Base-by-base conservation (phyloP, 92 coral and sea anemone genomes). In the Phenganax marumi region DNA sequence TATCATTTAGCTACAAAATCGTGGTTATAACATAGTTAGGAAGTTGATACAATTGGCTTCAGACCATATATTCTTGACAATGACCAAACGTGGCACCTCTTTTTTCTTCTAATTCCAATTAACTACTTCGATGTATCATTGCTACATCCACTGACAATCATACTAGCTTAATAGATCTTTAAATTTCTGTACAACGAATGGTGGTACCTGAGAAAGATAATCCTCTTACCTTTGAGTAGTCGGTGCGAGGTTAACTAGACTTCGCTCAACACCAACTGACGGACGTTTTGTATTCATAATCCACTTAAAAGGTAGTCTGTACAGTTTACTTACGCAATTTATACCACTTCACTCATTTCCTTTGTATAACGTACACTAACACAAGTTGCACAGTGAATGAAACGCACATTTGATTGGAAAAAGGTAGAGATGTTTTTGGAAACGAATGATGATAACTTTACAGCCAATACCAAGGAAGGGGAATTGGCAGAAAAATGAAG, bases 211-310 rank as follows among this genome's bases (percentile, higher is more conserved):
- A 66, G 72, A 25, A 11, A 33, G 7, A n/a, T 66, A 66, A 66
- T 66, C 72, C 49, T 25, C 50, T 66, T 66, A 66, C 72, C 72
- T 23, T 25, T 49, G 72, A 66, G n/a, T 23, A 62, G 22, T 66
- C 43, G 72, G 24, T 24, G 49, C 72, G 16, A 66, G 43, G 10
- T 13, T 66, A 6, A 16, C 72, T n/a, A 25, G 49, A 12, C 50
- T 33, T 66, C 72, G 16, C 25, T 66, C 72, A 66, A 66, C 72
- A 66, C 72, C 50, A 14, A 66, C 72, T 5, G 49, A 66, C 72
- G 49, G 13, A 66, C 17, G 72, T 10, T 66, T 66, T 17, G 50
- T 66, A 62, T 62, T 62, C 68, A 62, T 66, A 6, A 58, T 12
- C 23, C 21, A 18, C 23, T 14, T 10, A 8, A 33, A n/a, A 33